These are phyloP conservation scores for Phyllotreta cruciferae DNA, from an alignment of 2,888 invertebrate genomes.

Conservation along the genomic window DNA sequence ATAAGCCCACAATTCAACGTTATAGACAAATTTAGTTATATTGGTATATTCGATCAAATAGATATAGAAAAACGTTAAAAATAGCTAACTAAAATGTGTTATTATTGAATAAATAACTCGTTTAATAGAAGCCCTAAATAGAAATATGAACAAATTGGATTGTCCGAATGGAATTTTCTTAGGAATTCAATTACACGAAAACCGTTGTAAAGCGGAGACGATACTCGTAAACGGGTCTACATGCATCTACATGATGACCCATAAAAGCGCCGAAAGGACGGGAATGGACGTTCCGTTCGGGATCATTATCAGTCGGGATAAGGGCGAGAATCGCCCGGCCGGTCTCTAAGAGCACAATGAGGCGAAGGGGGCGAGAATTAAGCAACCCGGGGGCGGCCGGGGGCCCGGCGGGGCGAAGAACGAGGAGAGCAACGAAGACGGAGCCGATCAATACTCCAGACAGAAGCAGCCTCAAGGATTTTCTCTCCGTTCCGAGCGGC, in stretches of 20 bases:
- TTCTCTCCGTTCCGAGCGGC: slow-evolving; percentile 24
- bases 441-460: slow-evolving; percentile 38
- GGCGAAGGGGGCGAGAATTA: slow-evolving; percentile 57
- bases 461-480: slow-evolving; percentile 42
- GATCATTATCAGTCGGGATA: slow-evolving; percentile 57
- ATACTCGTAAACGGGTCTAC: slow-evolving; percentile 40
- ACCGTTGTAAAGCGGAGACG: slow-evolving; percentile 34
- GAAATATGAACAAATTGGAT: neutral
- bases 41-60: no score
- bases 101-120: no score
- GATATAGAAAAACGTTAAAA: no score
- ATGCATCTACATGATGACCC: slow-evolving; percentile 49
- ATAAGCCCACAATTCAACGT: slow-evolving; percentile 36
- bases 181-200: slow-evolving; percentile 45
- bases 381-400: slow-evolving; percentile 33
- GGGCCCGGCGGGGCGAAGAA: slow-evolving; percentile 33
- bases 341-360: slow-evolving; percentile 59
- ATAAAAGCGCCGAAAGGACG: slow-evolving; percentile 42
- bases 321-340: slow-evolving; percentile 56
- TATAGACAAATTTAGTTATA: no score
- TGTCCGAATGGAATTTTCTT: slow-evolving; percentile 39
- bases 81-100: no score
- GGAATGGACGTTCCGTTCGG: slow-evolving; percentile 45
- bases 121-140: no score
- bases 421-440: slow-evolving; percentile 35